These are phyloP conservation scores for Nothocercus nigrocapillus DNA, from an alignment of 2,113 vertebrate species.

Conservation along the genomic window DNA sequence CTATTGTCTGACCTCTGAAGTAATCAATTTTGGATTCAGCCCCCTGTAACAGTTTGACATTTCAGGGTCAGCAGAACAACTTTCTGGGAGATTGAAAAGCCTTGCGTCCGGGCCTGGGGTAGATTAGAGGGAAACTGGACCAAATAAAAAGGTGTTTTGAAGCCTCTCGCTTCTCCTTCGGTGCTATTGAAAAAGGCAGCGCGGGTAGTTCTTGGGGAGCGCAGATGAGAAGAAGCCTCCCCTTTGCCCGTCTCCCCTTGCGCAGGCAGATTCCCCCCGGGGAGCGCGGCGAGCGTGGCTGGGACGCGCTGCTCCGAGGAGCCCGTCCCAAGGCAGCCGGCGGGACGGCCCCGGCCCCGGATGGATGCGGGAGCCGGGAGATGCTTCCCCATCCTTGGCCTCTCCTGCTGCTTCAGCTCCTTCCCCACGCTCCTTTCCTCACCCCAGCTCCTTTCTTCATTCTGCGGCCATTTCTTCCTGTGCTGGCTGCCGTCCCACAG, in stretches of 20 bases:
- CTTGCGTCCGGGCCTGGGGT: slow-evolving; percentile 34
- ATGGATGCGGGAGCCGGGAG: neutral
- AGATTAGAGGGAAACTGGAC: slow-evolving; percentile 63
- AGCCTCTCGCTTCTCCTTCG: slow-evolving; percentile 50
- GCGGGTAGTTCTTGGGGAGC: neutral
- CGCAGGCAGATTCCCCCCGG: neutral
- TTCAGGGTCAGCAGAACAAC: slow-evolving; percentile 74
- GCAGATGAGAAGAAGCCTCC: neutral
- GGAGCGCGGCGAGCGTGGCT: neutral
- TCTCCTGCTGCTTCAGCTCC: neutral
- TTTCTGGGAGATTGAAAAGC: slow-evolving; percentile 71
- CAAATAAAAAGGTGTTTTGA: slow-evolving; percentile 58
- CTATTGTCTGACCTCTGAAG: slow-evolving; percentile 68
- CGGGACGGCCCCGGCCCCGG: neutral
- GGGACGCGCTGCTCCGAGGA: neutral
- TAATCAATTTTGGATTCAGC: slow-evolving; percentile 71
- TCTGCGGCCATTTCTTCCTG: neutral
- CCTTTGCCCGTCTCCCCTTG: neutral
- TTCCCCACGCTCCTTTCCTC: neutral
- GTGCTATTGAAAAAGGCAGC: neutral
- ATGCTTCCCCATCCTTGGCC: accelerated
- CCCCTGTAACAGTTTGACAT: slow-evolving; percentile 68
- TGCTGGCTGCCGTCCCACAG: neutral
- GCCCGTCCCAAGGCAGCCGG: too few species aligned
- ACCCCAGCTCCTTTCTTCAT: neutral